Base-by-base conservation (phyloP, 2,797 vertebrate species). In the Ceryle rudis region DNA sequence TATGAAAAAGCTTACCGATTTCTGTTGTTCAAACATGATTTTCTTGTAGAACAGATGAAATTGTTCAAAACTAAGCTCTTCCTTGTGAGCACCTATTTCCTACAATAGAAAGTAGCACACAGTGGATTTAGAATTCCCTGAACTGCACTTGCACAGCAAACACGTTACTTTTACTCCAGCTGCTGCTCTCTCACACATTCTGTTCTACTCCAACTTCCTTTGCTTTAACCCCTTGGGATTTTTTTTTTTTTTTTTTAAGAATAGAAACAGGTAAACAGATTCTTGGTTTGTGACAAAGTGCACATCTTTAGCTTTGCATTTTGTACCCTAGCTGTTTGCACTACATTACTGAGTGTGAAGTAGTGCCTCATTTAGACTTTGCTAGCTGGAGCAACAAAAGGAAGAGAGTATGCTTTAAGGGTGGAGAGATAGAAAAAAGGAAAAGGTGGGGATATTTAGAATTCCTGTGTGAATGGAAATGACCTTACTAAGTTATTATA, bases 41-140 rank as follows among this genome's bases (percentile, higher is more conserved):
- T 98, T 98, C 97, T 99, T 99, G 97, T 99, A 99, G 96, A 99
- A 98, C 96, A 99, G 98, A 95, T 99, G 99, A 96, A 99, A 99
- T 95, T 99, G 99, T 95, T 99, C 99, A 95, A 99, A 99, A 96
- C 98, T 99, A 94, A 99, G 98, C 11, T 99, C 98, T 35, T 99
- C 99, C 95, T 99, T 99, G 85, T 98, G 98, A 25, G 98, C 98
- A 21, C 99, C 99, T 64, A 99, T 98, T 96, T 99, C 98, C 99
- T 99, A 96, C 72, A 91, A 96, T 11, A 86, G 22, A 94, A 81
- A 92, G 71, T 4, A 79, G 46, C 31, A 96, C 0, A 0, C 49
- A 75, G n/a, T 89, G 46, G 96, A 80, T 82, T 87, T 25, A 74
- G 42, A 75, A 79, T 23, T 84, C 58, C 39, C 25, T 65, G 13